Evolutionary conservation across 2,797 vertebrate genomes (phyloP).

Genomic region (Urophycis tenuis): DNA sequence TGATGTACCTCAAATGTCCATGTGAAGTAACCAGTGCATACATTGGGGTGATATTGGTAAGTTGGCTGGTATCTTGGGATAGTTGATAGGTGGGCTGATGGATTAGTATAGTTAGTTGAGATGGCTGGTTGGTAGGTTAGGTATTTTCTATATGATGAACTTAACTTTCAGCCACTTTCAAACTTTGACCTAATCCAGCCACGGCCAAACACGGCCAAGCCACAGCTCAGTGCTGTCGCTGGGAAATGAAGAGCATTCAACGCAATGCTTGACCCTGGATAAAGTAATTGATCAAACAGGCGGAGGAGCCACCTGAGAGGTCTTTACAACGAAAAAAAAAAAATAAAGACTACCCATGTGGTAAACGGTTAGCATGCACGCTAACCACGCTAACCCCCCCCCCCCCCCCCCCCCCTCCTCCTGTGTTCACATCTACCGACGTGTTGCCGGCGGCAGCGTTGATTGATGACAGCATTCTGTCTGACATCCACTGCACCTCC

Average conservation of each 20-base stretch:
- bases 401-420: too few species aligned
- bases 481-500: slow-evolving; percentile 49
- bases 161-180: background rate
- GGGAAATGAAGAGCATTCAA: slow-evolving; percentile 44
- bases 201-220: too few species aligned
- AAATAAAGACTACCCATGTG: slow-evolving; percentile 42
- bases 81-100: too few species aligned
- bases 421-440: slow-evolving; percentile 49
- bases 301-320: slow-evolving; percentile 47
- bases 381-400: too few species aligned
- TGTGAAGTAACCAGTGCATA: too few species aligned
- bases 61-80: too few species aligned
- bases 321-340: slow-evolving; percentile 14
- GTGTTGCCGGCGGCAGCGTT: slow-evolving; percentile 48
- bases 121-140: too few species aligned
- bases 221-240: slow-evolving; percentile 17
- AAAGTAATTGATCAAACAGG: slow-evolving; percentile 54
- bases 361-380: slow-evolving; percentile 43
- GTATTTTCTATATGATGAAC: too few species aligned
- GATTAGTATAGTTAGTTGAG: too few species aligned
- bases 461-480: slow-evolving; percentile 67
- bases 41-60: too few species aligned
- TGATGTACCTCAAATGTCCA: too few species aligned
- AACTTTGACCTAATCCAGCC: background rate
- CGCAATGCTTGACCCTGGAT: slow-evolving; percentile 49